Evolutionary conservation across 2,113 vertebrate genomes (phyloP).

Genomic region (Gymnobelideus leadbeateri): DNA sequence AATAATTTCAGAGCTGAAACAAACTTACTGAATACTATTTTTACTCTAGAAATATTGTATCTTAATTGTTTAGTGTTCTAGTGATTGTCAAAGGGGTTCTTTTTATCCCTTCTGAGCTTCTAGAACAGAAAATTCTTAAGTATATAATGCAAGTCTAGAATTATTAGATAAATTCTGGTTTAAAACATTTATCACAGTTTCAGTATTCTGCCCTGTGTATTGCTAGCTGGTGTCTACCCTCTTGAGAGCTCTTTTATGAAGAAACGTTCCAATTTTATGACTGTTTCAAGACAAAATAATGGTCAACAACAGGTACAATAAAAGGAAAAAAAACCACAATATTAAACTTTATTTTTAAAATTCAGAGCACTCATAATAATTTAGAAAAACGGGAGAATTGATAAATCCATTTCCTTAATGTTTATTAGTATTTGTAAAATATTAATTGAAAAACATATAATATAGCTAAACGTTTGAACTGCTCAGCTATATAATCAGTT

Average conservation of each 20-base stretch:
- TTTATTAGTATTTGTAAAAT: not conserved
- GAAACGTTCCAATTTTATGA: conserved; percentile 20
- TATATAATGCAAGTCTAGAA: not conserved
- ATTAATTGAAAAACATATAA: not conserved
- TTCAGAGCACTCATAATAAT: conserved; percentile 18
- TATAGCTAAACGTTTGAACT: not conserved
- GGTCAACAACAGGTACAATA: conserved; percentile 42
- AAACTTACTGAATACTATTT: conserved; percentile 53
- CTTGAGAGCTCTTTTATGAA: conserved; percentile 44
- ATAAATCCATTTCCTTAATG: conserved; percentile 50
- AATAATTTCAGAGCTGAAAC: conserved; percentile 2
- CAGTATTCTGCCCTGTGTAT: conserved; percentile 24
- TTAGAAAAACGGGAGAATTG: conserved; percentile 49
- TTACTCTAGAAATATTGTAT: conserved; percentile 19
- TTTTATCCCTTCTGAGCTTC: conserved; percentile 8
- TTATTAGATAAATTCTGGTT: not conserved
- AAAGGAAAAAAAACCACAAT: conserved; percentile 20
- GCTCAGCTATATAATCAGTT: not conserved
- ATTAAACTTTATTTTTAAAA: conserved; percentile 29
- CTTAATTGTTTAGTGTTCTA: conserved; percentile 15
- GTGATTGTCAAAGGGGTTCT: conserved; percentile 40
- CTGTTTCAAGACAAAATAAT: conserved; percentile 58
- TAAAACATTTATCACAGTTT: conserved; percentile 1
- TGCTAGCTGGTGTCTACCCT: conserved; percentile 42
- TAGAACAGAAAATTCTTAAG: not conserved